Conservation (phyloP, 2,797 vertebrate genomes). For the Anguilla anguilla region DNA sequence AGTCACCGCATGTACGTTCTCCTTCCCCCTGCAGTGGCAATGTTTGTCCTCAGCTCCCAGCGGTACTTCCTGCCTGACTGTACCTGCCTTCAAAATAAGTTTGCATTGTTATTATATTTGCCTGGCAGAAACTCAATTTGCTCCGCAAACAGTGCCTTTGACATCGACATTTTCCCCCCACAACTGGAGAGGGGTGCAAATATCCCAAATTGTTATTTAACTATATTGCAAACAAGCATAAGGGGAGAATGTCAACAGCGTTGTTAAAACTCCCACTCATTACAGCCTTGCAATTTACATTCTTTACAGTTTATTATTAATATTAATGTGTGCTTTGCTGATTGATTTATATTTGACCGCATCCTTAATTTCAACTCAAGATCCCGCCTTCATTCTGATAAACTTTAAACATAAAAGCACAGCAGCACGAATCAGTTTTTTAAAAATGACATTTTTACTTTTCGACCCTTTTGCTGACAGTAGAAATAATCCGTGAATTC, state of each 20-base stretch:
- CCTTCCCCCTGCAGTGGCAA: not conserved
- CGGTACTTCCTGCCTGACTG: not conserved
- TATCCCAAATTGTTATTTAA: not conserved
- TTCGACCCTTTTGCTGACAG: not conserved
- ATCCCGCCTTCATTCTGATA: not conserved
- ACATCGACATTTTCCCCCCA: not conserved
- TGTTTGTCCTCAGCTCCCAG: not conserved
- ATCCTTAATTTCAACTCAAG: not conserved
- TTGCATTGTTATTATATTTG: constrained; percentile 11
- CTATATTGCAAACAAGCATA: not conserved
- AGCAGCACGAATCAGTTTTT: not conserved
- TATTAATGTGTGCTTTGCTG: not conserved
- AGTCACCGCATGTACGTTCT: not conserved
- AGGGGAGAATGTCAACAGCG: not conserved
- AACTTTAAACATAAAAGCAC: not conserved
- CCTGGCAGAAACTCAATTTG: not conserved
- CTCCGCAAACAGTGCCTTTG: not conserved
- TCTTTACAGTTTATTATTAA: not conserved
- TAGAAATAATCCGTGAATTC: not conserved
- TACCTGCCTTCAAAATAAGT: not conserved
- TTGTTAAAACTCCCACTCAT: constrained; percentile 1
- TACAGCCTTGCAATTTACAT: not conserved
- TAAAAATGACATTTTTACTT: not conserved
- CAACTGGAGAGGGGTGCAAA: not conserved
- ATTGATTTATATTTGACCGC: not conserved